Evolutionary conservation across 2,888 invertebrate species (phyloP).

Genomic region (Megaustenia siamemsis): DNA sequence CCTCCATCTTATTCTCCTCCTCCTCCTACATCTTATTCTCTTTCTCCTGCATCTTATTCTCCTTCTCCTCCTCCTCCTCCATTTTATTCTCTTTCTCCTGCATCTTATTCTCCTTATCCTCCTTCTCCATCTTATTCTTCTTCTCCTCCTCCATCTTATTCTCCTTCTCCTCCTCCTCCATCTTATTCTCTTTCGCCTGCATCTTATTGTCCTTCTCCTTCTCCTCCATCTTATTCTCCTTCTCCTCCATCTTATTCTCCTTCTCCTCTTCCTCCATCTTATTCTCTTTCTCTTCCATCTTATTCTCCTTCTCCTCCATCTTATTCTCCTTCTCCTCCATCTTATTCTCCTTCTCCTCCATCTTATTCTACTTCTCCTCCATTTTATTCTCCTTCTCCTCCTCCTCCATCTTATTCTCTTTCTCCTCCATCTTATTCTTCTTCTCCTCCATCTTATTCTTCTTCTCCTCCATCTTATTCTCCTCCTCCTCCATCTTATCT

Average conservation of each 20-base stretch:
- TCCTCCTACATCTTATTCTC: background rate
- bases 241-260: background rate
- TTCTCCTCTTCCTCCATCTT: background rate
- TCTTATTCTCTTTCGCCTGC: background rate
- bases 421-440: conserved; percentile 20
- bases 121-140: no score
- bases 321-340: background rate
- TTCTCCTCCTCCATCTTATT: background rate
- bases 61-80: background rate
- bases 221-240: background rate
- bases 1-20: background rate
- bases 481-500: no score
- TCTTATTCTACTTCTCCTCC: conserved; percentile 19
- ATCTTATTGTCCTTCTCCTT: background rate
- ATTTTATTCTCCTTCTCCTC: no score
- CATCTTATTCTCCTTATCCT: no score
- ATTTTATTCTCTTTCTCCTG: background rate
- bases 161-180: background rate
- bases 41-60: no score
- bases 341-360: background rate
- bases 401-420: conserved; percentile 25
- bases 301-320: background rate
- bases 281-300: background rate
- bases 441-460: no score
- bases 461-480: no score